phyloP scores from a whole-genome alignment of 2,888 invertebrate genomes.

The Caenorhabditis imperialis region DNA sequence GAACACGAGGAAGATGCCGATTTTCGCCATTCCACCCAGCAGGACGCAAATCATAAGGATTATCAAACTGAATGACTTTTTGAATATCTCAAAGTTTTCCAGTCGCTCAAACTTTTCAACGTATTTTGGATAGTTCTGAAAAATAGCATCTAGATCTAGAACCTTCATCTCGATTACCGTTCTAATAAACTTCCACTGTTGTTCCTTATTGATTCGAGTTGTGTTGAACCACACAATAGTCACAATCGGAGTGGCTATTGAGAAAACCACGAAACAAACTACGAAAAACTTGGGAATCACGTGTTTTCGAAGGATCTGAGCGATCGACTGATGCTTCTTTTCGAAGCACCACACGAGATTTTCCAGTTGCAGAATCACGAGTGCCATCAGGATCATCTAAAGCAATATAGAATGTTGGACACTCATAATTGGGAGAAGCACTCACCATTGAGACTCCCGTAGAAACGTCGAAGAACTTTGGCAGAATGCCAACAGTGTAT shows the following conservation, averaged over 20 bases:
- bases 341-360: no score
- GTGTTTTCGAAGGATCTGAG: background rate
- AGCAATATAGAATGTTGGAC: no score
- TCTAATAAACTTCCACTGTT: conserved; percentile 1
- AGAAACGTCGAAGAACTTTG: background rate
- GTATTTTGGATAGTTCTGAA: conserved; percentile 3
- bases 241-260: background rate
- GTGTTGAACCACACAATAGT: background rate
- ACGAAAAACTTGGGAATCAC: background rate
- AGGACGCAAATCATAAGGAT: background rate
- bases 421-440: no score
- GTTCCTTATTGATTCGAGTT: background rate
- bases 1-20: background rate
- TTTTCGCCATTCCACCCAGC: background rate
- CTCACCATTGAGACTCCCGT: background rate
- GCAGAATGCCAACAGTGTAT: background rate
- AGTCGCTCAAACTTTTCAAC: background rate
- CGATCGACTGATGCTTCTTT: no score
- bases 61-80: background rate
- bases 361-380: no score
- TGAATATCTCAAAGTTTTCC: conserved; percentile 3
- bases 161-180: background rate
- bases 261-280: no score
- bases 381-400: no score
- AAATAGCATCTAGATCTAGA: background rate